Base-by-base conservation (phyloP, 2,888 invertebrate genomes). In the Temnothorax ravouxi region DNA sequence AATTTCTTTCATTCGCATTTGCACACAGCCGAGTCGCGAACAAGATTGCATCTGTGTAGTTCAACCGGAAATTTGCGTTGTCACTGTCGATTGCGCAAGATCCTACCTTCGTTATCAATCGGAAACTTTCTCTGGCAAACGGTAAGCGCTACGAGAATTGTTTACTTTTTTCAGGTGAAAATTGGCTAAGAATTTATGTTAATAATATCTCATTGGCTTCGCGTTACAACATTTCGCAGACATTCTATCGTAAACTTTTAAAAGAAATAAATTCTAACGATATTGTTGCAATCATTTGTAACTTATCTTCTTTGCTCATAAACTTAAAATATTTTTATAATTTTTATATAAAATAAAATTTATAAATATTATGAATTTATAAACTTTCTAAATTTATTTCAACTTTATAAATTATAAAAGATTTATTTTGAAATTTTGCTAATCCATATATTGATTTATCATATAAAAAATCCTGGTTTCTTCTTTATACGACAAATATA, bases 41-140 rank as follows among this genome's bases (percentile, higher is more conserved):
- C 50, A 66, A 66, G 62, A 15, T 34, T 29, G 29, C 6, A 62
- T 59, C 9, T 6, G 34, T 41, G 21, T 8, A 9, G 15, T 62
- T 5, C 11, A 59, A 29, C 13, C 38, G 25, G 41, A 66, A 50
- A 38, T 76, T 21, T 41, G 29, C 15, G n/a, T 13, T 44, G 50
- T 64, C n/a, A 50, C 18, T 34, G 21, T 29, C n/a, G 44, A 61
- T 74, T 61, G 11, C 34, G 15, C 18, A 62, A 75, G 21, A 62
- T 38, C 6, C 15, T 61, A 21, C 15, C 29, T 61, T 72, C 25
- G 13, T 74, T 59, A 44, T 74, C 56, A 56, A 72, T 72, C 29
- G 29, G 47, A 44, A 75, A 62, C 41, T 50, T 72, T 25, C n/a
- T 38, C 34, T 47, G 44, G 41, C 38, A 21, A 56, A 11, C 15